Percentiles rank a stretch among this genome's conserved stretches.
phyloP scores from a whole-genome alignment of 2,888 invertebrate genomes.

The Mimas tiliae region DNA sequence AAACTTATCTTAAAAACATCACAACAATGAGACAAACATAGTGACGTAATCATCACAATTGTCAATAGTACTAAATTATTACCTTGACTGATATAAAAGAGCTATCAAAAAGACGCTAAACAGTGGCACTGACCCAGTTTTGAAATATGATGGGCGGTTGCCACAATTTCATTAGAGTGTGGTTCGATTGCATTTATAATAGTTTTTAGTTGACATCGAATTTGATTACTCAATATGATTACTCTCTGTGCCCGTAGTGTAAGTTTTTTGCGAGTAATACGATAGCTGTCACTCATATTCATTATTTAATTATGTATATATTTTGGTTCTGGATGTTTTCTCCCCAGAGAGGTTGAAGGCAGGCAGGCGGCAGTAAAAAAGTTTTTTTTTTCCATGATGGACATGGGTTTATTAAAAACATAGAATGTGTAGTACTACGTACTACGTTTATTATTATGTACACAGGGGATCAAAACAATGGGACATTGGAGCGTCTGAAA shows the following conservation, averaged over 20 bases:
- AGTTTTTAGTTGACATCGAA: neutral
- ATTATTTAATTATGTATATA: too few species aligned
- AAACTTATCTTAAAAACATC: neutral
- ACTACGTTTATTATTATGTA: neutral
- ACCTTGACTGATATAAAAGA: constrained; percentile 13
- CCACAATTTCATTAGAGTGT: constrained; percentile 19
- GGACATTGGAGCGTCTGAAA: neutral
- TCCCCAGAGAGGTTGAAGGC: too few species aligned
- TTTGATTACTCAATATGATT: neutral
- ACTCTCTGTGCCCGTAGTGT: too few species aligned
- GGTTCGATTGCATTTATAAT: constrained; percentile 2
- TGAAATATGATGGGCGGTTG: constrained; percentile 13
- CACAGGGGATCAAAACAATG: neutral
- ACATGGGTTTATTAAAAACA: neutral
- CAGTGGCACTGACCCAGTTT: constrained; percentile 9
- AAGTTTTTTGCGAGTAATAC: too few species aligned
- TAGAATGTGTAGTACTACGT: too few species aligned
- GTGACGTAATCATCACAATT: neutral
- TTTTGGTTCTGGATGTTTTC: too few species aligned
- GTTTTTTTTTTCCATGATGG: neutral
- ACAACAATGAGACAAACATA: neutral
- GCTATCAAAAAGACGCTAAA: neutral
- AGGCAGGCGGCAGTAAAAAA: too few species aligned
- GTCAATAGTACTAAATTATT: neutral
- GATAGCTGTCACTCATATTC: too few species aligned